Base-by-base conservation (phyloP, 2,888 invertebrate species). In the Ferrisia virgata region DNA sequence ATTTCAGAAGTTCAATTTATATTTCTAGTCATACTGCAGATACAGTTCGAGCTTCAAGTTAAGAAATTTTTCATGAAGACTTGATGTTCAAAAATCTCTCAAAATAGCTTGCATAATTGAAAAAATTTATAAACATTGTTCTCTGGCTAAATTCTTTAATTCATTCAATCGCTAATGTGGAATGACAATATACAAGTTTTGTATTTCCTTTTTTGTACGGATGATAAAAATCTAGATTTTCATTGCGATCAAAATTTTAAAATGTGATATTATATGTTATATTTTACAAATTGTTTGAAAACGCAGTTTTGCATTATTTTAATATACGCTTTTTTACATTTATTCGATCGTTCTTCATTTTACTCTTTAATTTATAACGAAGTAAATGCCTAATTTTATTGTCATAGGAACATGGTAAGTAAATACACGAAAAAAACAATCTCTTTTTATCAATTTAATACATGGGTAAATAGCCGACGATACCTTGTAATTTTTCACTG, bases 281-380 rank as follows among this genome's bases (percentile, higher is more conserved):
- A 47, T 79, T 36, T 58, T 81, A 81, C 53, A 58, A 81, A 58
- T 81, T 58, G 81, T 81, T 81, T 81, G 53, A 81, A 58, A 36
- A 33, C 53, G 31, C 33, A 81, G 36, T 81, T 81, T 81, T 81
- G 81, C 81, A 58, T 47, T 31, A 36, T 81, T 43, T 53, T 36
- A 81, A 81, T 81, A 81, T 33, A 81, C 22, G 81, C 81, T 81
- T 81, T 81, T 81, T 81, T 81, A 53, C 58, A 58, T 80, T 40
- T 15, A 36, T 22, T n/a, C 5, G 11, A 39, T 39, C 11, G 39
- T 39, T 39, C 39, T n/a, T n/a, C n/a, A n/a, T n/a, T n/a, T n/a
- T n/a, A n/a, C n/a, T n/a, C n/a, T n/a, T n/a, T n/a, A n/a, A n/a
- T n/a, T n/a, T n/a, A n/a, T n/a, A n/a, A n/a, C 39, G 39, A 5